Conservation (phyloP, 1,140 invertebrate genomes). For the Elymnias hypermnestra region DNA sequence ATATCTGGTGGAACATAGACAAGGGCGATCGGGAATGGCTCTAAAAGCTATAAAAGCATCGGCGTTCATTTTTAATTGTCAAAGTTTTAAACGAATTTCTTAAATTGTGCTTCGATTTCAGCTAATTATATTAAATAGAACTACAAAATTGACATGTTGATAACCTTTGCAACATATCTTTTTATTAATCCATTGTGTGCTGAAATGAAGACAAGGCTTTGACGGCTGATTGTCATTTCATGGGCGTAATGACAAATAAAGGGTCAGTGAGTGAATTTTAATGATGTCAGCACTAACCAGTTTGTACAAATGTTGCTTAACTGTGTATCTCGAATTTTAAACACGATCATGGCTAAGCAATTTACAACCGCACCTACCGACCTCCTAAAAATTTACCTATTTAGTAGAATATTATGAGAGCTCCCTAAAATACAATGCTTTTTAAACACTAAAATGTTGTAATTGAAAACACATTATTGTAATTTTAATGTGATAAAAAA, state of each 20-base stretch:
- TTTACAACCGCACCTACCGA: not conserved
- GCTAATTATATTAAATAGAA: not conserved
- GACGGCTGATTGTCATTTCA: slow-evolving; percentile 3
- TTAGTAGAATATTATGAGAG: too few species aligned
- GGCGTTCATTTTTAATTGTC: too few species aligned
- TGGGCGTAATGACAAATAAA: slow-evolving; percentile 2
- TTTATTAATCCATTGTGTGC: too few species aligned
- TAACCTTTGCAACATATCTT: too few species aligned
- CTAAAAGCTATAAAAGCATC: too few species aligned
- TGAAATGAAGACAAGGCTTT: not conserved
- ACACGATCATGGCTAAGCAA: not conserved
- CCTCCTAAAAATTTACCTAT: not conserved
- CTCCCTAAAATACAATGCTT: too few species aligned
- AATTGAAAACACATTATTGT: too few species aligned
- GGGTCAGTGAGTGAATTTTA: slow-evolving; percentile 2
- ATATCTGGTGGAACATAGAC: too few species aligned
- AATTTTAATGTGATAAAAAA: too few species aligned
- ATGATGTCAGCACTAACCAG: slow-evolving; percentile 2
- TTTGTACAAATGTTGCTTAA: slow-evolving; percentile 10
- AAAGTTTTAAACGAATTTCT: not conserved
- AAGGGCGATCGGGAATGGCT: too few species aligned
- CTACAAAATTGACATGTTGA: too few species aligned
- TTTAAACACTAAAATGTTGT: too few species aligned
- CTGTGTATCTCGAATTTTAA: slow-evolving; percentile 1
- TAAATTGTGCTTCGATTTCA: not conserved